Percentiles rank a stretch among this genome's conserved stretches.
These are phyloP conservation scores for Aphis craccivora DNA, from an alignment of 1,140 invertebrate species.

Conservation along the genomic window DNA sequence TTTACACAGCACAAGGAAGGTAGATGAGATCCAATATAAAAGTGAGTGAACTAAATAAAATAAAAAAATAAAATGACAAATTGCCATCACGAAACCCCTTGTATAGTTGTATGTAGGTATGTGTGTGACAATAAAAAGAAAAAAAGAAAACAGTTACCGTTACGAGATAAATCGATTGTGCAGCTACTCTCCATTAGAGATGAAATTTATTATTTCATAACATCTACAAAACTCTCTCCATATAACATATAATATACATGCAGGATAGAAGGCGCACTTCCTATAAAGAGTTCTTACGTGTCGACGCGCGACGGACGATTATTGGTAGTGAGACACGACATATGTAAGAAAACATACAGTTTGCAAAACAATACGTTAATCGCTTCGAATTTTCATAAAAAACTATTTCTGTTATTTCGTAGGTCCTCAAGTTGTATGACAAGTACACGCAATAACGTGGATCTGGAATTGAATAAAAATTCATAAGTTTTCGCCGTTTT, in stretches of 20 bases:
- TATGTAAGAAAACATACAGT: neutral
- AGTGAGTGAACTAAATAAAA: neutral
- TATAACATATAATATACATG: neutral
- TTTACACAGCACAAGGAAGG: neutral
- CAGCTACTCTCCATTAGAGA: neutral
- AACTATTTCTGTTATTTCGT: neutral
- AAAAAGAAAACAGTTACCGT: slow-evolving; percentile 1
- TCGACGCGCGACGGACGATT: neutral
- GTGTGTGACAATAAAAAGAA: neutral
- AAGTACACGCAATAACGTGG: neutral
- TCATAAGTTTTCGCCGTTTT: neutral
- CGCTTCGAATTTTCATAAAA: neutral
- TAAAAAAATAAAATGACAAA: slow-evolving; percentile 11
- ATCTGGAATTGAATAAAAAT: neutral
- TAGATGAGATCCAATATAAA: neutral
- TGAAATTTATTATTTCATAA: slow-evolving; percentile 5
- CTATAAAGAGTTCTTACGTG: neutral
- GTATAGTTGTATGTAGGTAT: neutral
- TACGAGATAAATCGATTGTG: slow-evolving; percentile 19
- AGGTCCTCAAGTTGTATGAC: neutral
- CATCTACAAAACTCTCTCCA: neutral
- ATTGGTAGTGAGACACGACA: neutral
- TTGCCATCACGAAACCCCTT: neutral
- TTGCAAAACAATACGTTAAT: slow-evolving; percentile 8
- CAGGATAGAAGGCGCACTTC: neutral